These are phyloP conservation scores for Sylvilagus bachmani DNA, from an alignment of 2,113 vertebrate species.

Conservation along the genomic window DNA sequence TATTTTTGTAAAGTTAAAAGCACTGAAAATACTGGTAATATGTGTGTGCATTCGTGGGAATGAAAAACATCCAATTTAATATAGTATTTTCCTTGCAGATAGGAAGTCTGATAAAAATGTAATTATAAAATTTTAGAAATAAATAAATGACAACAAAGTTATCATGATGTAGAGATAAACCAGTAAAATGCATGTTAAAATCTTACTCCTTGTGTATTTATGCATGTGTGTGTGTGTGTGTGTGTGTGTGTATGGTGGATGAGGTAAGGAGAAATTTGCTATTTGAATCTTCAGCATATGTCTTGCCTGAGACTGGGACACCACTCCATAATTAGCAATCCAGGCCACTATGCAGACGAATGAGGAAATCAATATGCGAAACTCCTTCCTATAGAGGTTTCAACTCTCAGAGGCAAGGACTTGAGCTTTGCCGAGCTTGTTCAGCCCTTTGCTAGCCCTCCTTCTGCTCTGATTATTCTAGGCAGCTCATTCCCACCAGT, in stretches of 20 bases:
- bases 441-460: conserved; percentile 20
- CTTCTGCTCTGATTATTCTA: conserved; percentile 77
- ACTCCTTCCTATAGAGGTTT: conserved; percentile 56
- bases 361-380: conserved; percentile 71
- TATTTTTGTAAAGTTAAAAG: not conserved
- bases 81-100: not conserved
- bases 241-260: accelerated
- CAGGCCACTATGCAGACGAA: conserved; percentile 58
- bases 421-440: not conserved
- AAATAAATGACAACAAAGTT: not conserved
- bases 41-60: not conserved
- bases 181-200: not conserved
- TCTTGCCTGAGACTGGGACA: not conserved
- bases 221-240: not conserved
- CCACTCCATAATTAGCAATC: conserved; percentile 70
- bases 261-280: not conserved
- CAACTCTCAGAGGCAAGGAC: conserved; percentile 49
- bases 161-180: not conserved
- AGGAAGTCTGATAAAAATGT: not conserved
- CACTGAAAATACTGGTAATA: not conserved
- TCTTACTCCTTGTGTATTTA: not conserved
- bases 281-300: not conserved
- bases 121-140: not conserved
- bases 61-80: not conserved
- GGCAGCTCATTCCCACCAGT: conserved; percentile 22